These are phyloP conservation scores for Pinna nobilis DNA, from an alignment of 1,140 invertebrate species.

Conservation along the genomic window DNA sequence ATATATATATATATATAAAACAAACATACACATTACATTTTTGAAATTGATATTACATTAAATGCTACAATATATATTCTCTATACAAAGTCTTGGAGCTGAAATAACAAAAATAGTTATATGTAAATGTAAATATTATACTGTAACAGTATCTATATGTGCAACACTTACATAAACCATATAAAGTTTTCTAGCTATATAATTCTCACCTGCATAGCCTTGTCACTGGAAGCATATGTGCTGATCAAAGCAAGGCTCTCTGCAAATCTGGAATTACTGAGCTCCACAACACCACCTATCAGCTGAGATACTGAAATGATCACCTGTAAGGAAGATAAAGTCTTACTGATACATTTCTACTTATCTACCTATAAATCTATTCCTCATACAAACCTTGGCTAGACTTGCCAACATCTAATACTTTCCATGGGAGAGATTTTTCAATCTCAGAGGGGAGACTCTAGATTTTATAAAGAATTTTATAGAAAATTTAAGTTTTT, in stretches of 20 bases:
- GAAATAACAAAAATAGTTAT: neutral
- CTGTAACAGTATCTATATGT: too few relatives aligned
- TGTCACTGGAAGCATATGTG: slow-evolving; percentile 93
- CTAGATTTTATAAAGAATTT: too few relatives aligned
- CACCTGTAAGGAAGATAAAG: slow-evolving; percentile 72
- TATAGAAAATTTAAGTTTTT: too few relatives aligned
- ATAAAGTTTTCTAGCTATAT: neutral
- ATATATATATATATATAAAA: too few relatives aligned
- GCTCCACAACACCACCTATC: slow-evolving; percentile 87
- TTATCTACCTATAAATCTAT: too few relatives aligned
- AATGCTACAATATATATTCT: neutral
- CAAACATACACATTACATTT: too few relatives aligned
- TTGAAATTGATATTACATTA: neutral
- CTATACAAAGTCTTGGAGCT: neutral
- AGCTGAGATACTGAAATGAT: slow-evolving; percentile 95
- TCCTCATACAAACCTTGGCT: too few relatives aligned
- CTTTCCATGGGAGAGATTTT: too few relatives aligned
- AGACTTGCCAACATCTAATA: too few relatives aligned
- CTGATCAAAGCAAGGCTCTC: slow-evolving; percentile 94
- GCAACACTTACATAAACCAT: too few relatives aligned
- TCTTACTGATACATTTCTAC: neutral
- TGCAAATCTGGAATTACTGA: slow-evolving; percentile 93
- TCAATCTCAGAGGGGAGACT: too few relatives aligned
- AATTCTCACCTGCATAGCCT: slow-evolving; percentile 86
- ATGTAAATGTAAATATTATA: too few relatives aligned